phyloP scores from a whole-genome alignment of 2,113 vertebrate genomes.

The Neolamprologus falcicula region DNA sequence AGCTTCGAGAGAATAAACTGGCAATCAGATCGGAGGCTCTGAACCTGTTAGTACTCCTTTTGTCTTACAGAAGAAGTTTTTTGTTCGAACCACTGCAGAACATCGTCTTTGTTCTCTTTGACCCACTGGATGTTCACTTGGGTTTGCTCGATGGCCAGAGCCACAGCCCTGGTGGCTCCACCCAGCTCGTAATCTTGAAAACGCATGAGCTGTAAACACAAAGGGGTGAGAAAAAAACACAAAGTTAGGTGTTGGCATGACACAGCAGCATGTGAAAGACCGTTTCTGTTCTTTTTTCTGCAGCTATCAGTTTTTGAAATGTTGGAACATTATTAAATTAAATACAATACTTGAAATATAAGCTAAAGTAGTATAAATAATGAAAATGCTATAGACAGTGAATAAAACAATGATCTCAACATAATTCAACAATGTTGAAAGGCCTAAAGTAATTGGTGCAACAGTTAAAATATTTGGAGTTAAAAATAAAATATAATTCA shows the following conservation, averaged over 20 bases:
- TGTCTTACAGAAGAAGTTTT: neutral
- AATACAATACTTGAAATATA: neutral
- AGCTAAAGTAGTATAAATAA: neutral
- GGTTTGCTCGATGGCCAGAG: constrained; percentile 81
- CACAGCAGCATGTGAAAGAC: neutral
- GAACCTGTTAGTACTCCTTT: neutral
- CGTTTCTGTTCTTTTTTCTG: neutral
- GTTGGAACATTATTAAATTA: neutral
- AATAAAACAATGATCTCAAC: neutral
- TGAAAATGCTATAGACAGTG: neutral
- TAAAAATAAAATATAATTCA: neutral
- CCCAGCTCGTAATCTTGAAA: constrained; percentile 63
- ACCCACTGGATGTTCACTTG: constrained; percentile 86
- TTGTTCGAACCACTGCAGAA: constrained; percentile 75
- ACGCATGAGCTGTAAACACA: constrained; percentile 72
- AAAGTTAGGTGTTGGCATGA: neutral
- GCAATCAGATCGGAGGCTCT: neutral
- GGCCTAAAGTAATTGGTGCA: neutral
- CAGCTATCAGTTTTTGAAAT: neutral
- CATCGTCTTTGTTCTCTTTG: constrained; percentile 52
- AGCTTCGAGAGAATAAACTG: neutral
- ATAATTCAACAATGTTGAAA: neutral
- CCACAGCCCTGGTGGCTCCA: constrained; percentile 42
- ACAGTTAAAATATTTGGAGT: neutral
- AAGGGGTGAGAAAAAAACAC: neutral